Evolutionary conservation across 2,113 vertebrate species (phyloP), one percentile per base, ranked within the genome.

Genomic region (Cynocephalus volans): DNA sequence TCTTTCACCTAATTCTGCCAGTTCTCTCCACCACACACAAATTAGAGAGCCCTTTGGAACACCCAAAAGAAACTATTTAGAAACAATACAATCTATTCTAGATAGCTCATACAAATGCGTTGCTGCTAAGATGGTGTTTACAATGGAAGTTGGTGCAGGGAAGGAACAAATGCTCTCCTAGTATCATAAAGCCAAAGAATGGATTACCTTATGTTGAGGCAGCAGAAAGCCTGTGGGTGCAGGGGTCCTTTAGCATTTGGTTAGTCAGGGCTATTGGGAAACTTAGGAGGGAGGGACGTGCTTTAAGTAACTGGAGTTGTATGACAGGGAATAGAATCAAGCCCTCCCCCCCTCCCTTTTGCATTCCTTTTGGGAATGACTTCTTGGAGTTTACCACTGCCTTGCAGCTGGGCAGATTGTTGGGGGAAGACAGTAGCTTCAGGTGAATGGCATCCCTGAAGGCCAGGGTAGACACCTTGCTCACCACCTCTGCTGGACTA

Each of bases 311-410:
- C 36, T 12, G 8, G 48, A 86, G 31, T 6, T 36, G 48, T 14
- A 79, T n/a, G 69, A 26, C 10, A 1, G 45, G 24, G 52, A 31
- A 19, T 50, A 21, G 31, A 50, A n/a, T 19, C 6, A 15, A 2
- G 4, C 76, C 0, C 1, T 8, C 15, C 23, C 17, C 11, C n/a
- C 28, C 15, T 18, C 17, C 11, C n/a, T 21, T 52, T 45, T 13
- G 56, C 28, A 91, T 3, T 13, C 36, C 28, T 31, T 69, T 72
- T 0, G 0, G 65, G 18, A 50, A n/a, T 54, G 70, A 48, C 50
- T 65, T 56, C 48, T 5, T 18, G 17, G 24, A 60, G 19, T 9
- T 23, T 70, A 48, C 58, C 19, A 31, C 6, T 19, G n/a, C 88
- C 14, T 11, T 19, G 54, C 31, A 21, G 52, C 1, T 5, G 58